phyloP scores from a whole-genome alignment of 1,140 invertebrate species.

The Ericerus pela region DNA sequence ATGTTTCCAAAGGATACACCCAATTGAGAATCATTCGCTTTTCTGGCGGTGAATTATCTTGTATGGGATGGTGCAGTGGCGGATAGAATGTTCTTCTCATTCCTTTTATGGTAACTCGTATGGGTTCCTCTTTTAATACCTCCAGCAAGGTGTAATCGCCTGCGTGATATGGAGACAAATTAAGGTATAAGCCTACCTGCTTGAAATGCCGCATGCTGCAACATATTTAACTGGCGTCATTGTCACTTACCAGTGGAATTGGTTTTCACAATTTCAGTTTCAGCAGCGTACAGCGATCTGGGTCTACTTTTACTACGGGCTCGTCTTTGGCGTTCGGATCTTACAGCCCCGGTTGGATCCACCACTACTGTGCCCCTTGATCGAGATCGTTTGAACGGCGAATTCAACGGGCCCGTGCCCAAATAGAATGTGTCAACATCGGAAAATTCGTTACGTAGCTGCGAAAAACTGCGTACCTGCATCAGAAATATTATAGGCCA shows the following conservation, averaged over 20 bases:
- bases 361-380: slow-evolving; percentile 37
- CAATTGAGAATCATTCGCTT: slow-evolving; percentile 77
- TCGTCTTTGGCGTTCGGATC: slow-evolving; percentile 26
- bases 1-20: slow-evolving; percentile 84
- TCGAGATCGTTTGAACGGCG: slow-evolving; percentile 49
- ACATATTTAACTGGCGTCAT: neutral
- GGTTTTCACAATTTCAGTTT: slow-evolving; percentile 57
- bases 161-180: neutral
- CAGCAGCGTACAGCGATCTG: slow-evolving; percentile 57
- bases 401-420: slow-evolving; percentile 42
- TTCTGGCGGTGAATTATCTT: slow-evolving; percentile 68
- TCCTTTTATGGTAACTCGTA: slow-evolving; percentile 67
- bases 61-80: slow-evolving; percentile 60
- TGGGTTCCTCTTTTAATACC: slow-evolving; percentile 66
- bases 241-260: slow-evolving; percentile 31
- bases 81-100: slow-evolving; percentile 71
- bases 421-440: slow-evolving; percentile 82
- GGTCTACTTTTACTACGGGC: slow-evolving; percentile 68
- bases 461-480: slow-evolving; percentile 78
- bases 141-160: slow-evolving; percentile 66
- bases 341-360: slow-evolving; percentile 17
- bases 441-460: slow-evolving; percentile 76
- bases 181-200: neutral
- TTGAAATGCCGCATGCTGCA: no score
- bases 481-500: neutral